These are phyloP conservation scores for Sclerurus mexicanus DNA, from an alignment of 2,113 vertebrate species.

Conservation along the genomic window DNA sequence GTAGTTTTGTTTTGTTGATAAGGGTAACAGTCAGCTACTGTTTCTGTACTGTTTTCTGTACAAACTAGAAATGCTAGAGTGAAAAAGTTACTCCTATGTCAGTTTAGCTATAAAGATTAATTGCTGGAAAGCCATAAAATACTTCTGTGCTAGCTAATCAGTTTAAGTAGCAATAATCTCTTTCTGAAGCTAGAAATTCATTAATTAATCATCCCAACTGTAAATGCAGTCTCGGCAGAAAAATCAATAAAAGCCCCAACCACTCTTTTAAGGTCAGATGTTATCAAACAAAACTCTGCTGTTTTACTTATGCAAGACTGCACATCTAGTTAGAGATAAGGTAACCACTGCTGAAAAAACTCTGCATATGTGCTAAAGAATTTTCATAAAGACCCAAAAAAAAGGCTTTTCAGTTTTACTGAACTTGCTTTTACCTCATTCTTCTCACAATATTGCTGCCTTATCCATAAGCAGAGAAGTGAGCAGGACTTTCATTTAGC, in stretches of 20 bases:
- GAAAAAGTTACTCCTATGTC: not conserved
- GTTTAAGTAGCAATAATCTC: constrained; percentile 35
- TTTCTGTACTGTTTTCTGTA: not conserved
- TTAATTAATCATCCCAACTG: constrained; percentile 32
- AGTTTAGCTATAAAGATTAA: constrained; percentile 40
- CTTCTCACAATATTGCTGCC: not conserved
- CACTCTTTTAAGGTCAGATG: constrained; percentile 8
- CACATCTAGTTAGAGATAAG: not conserved
- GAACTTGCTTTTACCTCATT: not conserved
- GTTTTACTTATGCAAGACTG: constrained; percentile 17
- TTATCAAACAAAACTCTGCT: constrained; percentile 3
- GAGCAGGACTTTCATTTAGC: not conserved
- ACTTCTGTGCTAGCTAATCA: not conserved
- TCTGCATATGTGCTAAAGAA: not conserved
- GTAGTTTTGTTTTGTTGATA: not conserved
- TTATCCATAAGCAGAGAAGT: not conserved
- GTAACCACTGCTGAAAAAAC: not conserved
- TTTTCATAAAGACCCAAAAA: not conserved
- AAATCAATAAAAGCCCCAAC: constrained; percentile 2
- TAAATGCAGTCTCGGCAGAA: constrained; percentile 22
- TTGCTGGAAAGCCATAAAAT: constrained; percentile 15
- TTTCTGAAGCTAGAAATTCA: constrained; percentile 27
- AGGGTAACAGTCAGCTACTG: not conserved
- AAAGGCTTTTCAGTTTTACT: not conserved
- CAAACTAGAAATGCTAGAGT: not conserved